Conservation (phyloP, 2,888 invertebrate species). For the Elysia crispata region DNA sequence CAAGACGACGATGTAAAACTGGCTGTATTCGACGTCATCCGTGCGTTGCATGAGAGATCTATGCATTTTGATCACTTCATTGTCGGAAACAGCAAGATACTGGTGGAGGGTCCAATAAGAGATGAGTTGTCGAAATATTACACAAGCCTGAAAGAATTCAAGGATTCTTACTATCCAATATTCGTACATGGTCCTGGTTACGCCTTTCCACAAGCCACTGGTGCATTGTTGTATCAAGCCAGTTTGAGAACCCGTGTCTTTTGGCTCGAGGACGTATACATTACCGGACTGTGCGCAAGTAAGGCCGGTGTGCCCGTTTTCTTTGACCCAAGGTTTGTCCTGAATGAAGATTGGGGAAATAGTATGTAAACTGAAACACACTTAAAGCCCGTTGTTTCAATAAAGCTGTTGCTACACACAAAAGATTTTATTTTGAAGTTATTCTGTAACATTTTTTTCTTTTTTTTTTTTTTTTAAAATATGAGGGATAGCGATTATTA, state of each 20-base stretch:
- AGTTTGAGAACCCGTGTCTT: conserved; percentile 36
- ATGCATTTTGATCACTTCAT: conserved; percentile 15
- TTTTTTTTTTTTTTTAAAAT: no score
- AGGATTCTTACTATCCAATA: conserved; percentile 34
- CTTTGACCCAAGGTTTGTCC: conserved; percentile 33
- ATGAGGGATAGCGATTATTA: no score
- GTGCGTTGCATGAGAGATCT: neutral
- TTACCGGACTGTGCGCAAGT: conserved; percentile 41
- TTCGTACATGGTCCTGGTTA: conserved; percentile 43
- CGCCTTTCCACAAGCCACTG: conserved; percentile 35
- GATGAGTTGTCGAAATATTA: conserved; percentile 40
- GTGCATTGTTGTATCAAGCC: conserved; percentile 24
- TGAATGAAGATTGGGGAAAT: conserved; percentile 12
- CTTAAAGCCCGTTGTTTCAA: no score
- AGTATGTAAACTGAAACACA: no score
- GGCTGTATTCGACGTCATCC: neutral
- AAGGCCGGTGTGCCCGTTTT: conserved; percentile 41
- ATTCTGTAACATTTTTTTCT: no score
- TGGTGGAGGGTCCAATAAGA: conserved; percentile 42
- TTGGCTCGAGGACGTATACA: conserved; percentile 43
- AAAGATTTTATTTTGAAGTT: no score
- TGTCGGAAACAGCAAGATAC: conserved; percentile 43
- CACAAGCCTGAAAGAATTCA: conserved; percentile 30
- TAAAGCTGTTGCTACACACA: no score
- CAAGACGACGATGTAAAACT: conserved; percentile 41